These are phyloP conservation scores for Archivesica marissinica DNA, from an alignment of 1,140 invertebrate species.

Conservation along the genomic window DNA sequence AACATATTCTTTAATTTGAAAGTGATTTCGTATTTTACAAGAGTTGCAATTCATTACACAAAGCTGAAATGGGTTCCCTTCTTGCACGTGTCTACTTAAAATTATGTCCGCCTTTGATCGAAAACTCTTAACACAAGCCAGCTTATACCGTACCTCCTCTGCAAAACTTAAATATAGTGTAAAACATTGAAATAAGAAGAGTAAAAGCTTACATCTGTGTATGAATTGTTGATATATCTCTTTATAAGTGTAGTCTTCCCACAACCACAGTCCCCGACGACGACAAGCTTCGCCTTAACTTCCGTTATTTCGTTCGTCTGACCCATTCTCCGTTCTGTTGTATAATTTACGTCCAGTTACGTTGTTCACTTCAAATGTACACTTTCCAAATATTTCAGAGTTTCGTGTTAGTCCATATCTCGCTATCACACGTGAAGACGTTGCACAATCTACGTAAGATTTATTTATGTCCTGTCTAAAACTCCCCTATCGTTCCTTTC, in stretches of 20 bases:
- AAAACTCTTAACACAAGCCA: too few relatives aligned
- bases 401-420: neutral
- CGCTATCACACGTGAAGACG: neutral
- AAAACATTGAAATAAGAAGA: neutral
- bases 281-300: slow-evolving; percentile 87
- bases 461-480: slow-evolving; percentile 23
- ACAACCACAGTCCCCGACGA: slow-evolving; percentile 87
- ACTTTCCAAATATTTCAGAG: neutral
- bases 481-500: slow-evolving; percentile 12
- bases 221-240: slow-evolving; percentile 86
- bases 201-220: slow-evolving; percentile 85
- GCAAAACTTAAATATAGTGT: too few relatives aligned
- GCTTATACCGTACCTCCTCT: too few relatives aligned
- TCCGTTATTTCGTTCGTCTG: slow-evolving; percentile 51
- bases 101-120: too few relatives aligned
- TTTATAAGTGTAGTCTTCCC: slow-evolving; percentile 88
- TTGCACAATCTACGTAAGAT: slow-evolving; percentile 23
- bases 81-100: too few relatives aligned
- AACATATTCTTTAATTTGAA: too few relatives aligned
- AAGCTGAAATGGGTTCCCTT: too few relatives aligned
- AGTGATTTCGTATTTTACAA: too few relatives aligned
- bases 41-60: too few relatives aligned
- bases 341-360: slow-evolving; percentile 2
- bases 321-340: slow-evolving; percentile 38
- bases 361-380: neutral